Evolutionary conservation across 2,888 invertebrate species (phyloP), one percentile per base, ranked within the genome.

Genomic region (Euplexia lucipara): DNA sequence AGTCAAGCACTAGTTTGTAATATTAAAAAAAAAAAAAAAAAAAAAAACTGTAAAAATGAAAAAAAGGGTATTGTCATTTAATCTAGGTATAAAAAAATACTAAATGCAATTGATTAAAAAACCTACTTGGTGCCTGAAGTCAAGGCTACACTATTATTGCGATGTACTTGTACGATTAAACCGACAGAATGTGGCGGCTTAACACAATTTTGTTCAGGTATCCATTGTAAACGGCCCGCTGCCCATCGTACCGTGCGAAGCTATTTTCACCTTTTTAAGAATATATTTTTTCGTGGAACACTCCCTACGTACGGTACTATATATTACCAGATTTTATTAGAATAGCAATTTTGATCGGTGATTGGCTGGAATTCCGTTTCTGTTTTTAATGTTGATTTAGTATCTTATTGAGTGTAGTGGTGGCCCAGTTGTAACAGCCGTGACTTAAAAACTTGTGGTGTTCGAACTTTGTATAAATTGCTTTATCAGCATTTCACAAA

Each of bases 241-340:
- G 75, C 42, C 68, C 77, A 77, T 18, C 70, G 66, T 60, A 73
- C 72, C 78, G 63, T 79, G 48, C 34, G 3, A 51, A 76, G 78
- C 70, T 82, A 83, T 82, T 80, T 81, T 81, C 76, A 75, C 59
- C 72, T 64, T 76, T 79, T 74, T 67, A 67, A 48, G 56, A 72
- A 75, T 67, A 66, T 56, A 48, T 70, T 79, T 81, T 74, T 71
- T 62, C 64, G 44, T 60, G 22, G 16, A 70, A 41, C 37, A 8
- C 30, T 69, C 64, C 35, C 42, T 18, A 10, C 10, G 44, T 42
- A 56, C 41, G 34, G 12, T 71, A 48, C 67, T 71, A n/a, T n/a
- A n/a, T n/a, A 41, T 45, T 26, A 67, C 12, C 12, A 47, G 32
- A 64, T 62, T 63, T 44, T 34, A 47, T 42, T 42, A 20, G 26